phyloP scores from a whole-genome alignment of 1,140 invertebrate genomes.

The Drosophila simulans region DNA sequence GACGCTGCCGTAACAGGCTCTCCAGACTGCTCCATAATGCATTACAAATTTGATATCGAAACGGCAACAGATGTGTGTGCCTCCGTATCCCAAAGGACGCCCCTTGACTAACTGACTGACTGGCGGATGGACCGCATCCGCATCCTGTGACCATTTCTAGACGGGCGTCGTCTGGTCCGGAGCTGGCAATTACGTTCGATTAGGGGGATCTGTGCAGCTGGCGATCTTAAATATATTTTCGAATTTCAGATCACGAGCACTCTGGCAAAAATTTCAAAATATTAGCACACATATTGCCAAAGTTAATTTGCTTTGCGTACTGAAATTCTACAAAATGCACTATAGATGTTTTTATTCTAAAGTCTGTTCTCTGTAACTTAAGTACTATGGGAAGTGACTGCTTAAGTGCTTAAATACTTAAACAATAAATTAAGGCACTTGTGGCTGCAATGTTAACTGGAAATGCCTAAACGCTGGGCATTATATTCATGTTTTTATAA shows the following conservation, averaged over 20 bases:
- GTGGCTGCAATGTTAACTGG: neutral
- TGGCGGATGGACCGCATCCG: slow-evolving; percentile 23
- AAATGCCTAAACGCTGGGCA: slow-evolving; percentile 23
- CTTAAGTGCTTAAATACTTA: too few relatives aligned
- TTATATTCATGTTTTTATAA: slow-evolving; percentile 33
- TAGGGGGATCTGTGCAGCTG: slow-evolving; percentile 4
- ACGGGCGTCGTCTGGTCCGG: slow-evolving; percentile 28
- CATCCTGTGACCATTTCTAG: slow-evolving; percentile 59
- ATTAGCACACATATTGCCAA: neutral
- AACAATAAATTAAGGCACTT: too few relatives aligned
- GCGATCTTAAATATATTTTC: slow-evolving; percentile 1
- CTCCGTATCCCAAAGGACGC: slow-evolving; percentile 57
- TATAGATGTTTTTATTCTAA: too few relatives aligned
- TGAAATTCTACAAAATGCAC: neutral
- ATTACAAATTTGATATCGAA: slow-evolving; percentile 70
- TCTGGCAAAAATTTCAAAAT: neutral
- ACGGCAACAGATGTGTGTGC: slow-evolving; percentile 38
- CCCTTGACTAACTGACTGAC: slow-evolving; percentile 1
- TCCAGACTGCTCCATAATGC: slow-evolving; percentile 71
- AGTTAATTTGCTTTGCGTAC: neutral
- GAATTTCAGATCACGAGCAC: neutral
- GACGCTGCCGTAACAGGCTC: slow-evolving; percentile 46
- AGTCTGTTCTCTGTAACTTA: too few relatives aligned
- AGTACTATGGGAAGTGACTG: too few relatives aligned
- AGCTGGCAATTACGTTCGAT: slow-evolving; percentile 12